Conservation (phyloP, 2,113 vertebrate species). For the Perca flavescens region DNA sequence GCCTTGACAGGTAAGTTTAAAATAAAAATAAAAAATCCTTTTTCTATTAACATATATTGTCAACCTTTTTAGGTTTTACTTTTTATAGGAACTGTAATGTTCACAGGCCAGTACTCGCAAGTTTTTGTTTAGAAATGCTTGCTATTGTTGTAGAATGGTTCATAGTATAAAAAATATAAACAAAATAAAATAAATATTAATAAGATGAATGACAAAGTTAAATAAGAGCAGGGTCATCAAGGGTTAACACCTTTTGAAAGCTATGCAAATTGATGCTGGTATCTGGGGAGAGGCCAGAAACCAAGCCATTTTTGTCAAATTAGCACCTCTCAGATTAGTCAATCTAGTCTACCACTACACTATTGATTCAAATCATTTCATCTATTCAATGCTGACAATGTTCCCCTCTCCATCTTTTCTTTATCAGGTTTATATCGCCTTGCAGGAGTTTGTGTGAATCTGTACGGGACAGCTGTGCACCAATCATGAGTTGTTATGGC, state of each 20-base stretch:
- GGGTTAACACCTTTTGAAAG: slow-evolving; percentile 15
- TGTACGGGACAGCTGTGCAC: slow-evolving; percentile 86
- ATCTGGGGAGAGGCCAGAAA: slow-evolving; percentile 31
- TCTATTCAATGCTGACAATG: slow-evolving; percentile 26
- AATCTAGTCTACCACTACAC: neutral
- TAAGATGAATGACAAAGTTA: neutral
- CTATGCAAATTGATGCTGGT: slow-evolving; percentile 43
- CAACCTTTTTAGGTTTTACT: neutral
- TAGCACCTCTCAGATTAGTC: slow-evolving; percentile 15
- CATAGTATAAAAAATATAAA: neutral
- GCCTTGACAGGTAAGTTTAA: slow-evolving; percentile 87
- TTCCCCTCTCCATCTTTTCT: slow-evolving; percentile 8
- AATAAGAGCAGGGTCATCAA: neutral
- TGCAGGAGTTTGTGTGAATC: slow-evolving; percentile 88
- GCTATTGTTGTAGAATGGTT: neutral
- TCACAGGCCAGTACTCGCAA: neutral
- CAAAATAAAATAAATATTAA: neutral
- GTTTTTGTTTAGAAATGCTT: neutral
- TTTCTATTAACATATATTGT: neutral
- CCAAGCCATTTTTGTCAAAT: slow-evolving; percentile 27
- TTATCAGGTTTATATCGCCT: slow-evolving; percentile 85
- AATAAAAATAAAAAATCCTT: neutral
- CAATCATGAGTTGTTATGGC: slow-evolving; percentile 88
- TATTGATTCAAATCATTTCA: slow-evolving; percentile 36
- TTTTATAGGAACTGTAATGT: neutral